These are phyloP conservation scores for Nomada ruficornis DNA, from an alignment of 2,888 invertebrate species.

Conservation along the genomic window DNA sequence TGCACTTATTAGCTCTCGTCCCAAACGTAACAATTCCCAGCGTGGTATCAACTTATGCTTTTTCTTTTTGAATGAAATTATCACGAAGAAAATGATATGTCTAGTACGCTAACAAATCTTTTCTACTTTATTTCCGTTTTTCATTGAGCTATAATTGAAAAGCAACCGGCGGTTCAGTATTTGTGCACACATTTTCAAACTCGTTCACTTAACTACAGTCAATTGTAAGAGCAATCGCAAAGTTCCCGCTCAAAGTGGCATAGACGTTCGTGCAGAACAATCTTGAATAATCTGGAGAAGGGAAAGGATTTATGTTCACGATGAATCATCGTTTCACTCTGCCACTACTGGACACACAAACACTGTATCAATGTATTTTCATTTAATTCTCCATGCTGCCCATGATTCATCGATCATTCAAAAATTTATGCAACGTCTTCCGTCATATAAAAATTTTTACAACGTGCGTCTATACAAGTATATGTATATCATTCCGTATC, in stretches of 20 bases:
- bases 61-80: no score
- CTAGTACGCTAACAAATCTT: neutral
- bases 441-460: neutral
- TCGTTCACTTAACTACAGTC: neutral
- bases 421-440: neutral
- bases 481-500: neutral
- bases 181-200: neutral
- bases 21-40: no score
- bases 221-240: neutral
- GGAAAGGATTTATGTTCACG: constrained; percentile 39
- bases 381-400: neutral
- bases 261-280: constrained; percentile 34
- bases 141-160: neutral
- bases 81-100: neutral
- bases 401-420: neutral
- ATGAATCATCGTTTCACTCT: constrained; percentile 50
- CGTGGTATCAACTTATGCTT: no score
- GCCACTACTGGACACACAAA: neutral
- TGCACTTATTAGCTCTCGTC: neutral
- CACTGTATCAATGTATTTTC: neutral
- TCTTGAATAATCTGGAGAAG: constrained; percentile 42
- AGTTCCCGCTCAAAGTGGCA: constrained; percentile 20
- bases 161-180: neutral
- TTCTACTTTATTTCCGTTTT: neutral
- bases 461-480: neutral